A percentile compares a stretch with the other conserved stretches of the same genome.
Evolutionary conservation across 2,888 invertebrate genomes (phyloP).

Genomic region (Sisyra terminalis): DNA sequence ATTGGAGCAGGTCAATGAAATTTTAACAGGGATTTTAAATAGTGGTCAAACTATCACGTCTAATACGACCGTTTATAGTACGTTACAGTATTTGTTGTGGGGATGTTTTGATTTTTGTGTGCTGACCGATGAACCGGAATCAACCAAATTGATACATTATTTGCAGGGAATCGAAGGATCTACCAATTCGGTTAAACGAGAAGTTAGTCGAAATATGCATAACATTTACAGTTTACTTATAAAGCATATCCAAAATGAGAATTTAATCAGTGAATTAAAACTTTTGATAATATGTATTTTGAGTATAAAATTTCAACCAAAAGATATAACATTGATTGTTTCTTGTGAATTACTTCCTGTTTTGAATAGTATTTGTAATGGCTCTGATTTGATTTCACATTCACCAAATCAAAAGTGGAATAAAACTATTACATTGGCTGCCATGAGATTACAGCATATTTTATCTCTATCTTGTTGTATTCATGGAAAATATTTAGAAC

Average conservation of each 20-base stretch:
- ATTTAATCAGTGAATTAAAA: slow-evolving; percentile 26
- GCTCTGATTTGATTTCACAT: slow-evolving; percentile 11
- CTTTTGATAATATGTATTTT: slow-evolving; percentile 35
- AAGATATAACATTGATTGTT: slow-evolving; percentile 37
- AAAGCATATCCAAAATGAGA: slow-evolving; percentile 20
- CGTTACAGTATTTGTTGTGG: slow-evolving; percentile 33
- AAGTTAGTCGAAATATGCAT: slow-evolving; percentile 34
- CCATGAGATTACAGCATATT: slow-evolving; percentile 34
- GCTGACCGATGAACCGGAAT: slow-evolving; percentile 20
- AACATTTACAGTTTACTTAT: slow-evolving; percentile 33
- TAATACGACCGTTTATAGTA: slow-evolving; percentile 21
- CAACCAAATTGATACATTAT: slow-evolving; percentile 33
- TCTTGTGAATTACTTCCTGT: slow-evolving; percentile 33
- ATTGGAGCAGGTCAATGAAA: slow-evolving; percentile 22
- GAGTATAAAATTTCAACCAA: slow-evolving; percentile 34
- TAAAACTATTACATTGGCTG: slow-evolving; percentile 26
- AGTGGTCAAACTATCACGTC: slow-evolving; percentile 7
- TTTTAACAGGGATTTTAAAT: slow-evolving; percentile 14
- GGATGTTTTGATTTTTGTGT: slow-evolving; percentile 34
- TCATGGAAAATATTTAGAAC: slow-evolving; percentile 30
- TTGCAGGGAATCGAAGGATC: slow-evolving; percentile 36
- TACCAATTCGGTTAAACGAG: slow-evolving; percentile 29
- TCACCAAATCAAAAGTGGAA: slow-evolving; percentile 10
- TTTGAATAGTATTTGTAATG: slow-evolving; percentile 21
- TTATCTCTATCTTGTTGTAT: slow-evolving; percentile 35